Evolutionary conservation across 2,888 invertebrate species (phyloP).

Genomic region (Pandemis corylana): DNA sequence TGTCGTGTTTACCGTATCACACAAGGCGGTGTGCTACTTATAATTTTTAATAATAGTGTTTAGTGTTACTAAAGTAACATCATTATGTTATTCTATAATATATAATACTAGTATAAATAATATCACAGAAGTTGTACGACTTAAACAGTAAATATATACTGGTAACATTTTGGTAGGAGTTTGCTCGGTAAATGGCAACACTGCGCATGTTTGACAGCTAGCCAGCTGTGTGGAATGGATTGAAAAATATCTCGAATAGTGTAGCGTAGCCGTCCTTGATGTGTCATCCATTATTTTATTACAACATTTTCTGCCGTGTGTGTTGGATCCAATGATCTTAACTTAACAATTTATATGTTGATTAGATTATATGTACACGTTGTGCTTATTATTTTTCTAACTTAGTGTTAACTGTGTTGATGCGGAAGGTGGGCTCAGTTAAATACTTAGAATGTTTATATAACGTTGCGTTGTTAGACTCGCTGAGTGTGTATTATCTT

Average conservation of each 20-base stretch:
- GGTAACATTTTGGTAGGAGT: constrained; percentile 31
- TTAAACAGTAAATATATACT: background rate
- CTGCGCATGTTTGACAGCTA: constrained; percentile 67
- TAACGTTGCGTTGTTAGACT: constrained; percentile 79
- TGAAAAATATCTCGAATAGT: constrained; percentile 74
- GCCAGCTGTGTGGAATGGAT: constrained; percentile 79
- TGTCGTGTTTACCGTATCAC: background rate
- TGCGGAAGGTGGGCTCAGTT: constrained; percentile 67
- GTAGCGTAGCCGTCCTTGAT: constrained; percentile 75
- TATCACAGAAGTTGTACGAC: too few relatives aligned
- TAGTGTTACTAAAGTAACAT: too few relatives aligned
- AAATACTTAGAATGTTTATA: constrained; percentile 80
- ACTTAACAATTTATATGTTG: constrained; percentile 48
- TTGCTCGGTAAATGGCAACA: constrained; percentile 64
- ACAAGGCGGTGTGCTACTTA: too few relatives aligned
- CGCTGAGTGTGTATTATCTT: constrained; percentile 71
- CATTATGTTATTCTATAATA: too few relatives aligned
- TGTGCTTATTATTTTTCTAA: constrained; percentile 8
- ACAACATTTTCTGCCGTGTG: constrained; percentile 70
- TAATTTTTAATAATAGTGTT: too few relatives aligned
- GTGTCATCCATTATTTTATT: constrained; percentile 77
- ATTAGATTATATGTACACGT: constrained; percentile 41
- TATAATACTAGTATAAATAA: too few relatives aligned
- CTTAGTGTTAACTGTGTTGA: constrained; percentile 10
- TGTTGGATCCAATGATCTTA: constrained; percentile 56